phyloP scores from a whole-genome alignment of 2,888 invertebrate species.

The Strigamia maritima region DNA sequence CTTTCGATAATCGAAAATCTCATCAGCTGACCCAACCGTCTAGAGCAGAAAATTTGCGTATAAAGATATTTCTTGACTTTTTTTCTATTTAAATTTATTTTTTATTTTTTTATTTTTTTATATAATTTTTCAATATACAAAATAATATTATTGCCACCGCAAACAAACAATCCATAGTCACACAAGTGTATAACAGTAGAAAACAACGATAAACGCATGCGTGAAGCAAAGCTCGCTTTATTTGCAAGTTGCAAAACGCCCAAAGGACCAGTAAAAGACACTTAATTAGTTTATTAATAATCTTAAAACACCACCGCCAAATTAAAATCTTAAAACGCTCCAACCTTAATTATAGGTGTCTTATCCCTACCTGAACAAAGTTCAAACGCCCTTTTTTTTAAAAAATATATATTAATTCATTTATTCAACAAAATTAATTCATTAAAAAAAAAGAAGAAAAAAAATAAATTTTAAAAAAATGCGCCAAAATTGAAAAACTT shows the following conservation, averaged over 20 bases:
- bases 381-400: slow-evolving; percentile 10
- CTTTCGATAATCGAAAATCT: no score
- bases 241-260: background rate
- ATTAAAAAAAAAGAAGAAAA: background rate
- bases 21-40: no score
- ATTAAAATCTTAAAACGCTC: slow-evolving; percentile 5
- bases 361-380: background rate
- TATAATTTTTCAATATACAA: no score
- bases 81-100: background rate
- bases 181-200: no score
- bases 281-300: slow-evolving; percentile 31
- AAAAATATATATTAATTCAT: background rate
- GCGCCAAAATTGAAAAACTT: background rate
- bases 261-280: slow-evolving; percentile 14
- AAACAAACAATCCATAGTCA: no score
- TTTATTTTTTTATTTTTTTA: background rate
- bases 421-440: background rate
- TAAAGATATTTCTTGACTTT: no score
- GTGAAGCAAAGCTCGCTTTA: background rate
- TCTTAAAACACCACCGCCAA: slow-evolving; percentile 24
- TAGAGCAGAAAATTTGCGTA: no score
- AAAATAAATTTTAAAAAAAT: background rate
- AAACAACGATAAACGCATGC: background rate
- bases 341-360: slow-evolving; percentile 21
- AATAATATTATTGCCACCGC: no score